phyloP scores from a whole-genome alignment of 1,140 invertebrate species.

The Drosophila tani region DNA sequence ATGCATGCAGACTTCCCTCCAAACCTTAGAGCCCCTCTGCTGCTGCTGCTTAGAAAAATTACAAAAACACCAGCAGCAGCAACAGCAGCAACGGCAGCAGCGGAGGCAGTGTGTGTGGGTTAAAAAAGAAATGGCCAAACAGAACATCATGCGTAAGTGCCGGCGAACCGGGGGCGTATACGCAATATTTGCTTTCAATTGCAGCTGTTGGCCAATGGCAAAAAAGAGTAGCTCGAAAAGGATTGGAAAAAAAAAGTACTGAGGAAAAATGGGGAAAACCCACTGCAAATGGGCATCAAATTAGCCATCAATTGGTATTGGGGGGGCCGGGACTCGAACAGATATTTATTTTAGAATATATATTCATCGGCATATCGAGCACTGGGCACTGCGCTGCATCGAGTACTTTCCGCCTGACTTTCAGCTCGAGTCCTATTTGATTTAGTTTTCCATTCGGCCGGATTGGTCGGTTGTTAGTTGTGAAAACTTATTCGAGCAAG shows the following conservation, averaged over 20 bases:
- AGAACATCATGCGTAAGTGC: constrained; percentile 69
- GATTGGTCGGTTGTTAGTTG: constrained; percentile 56
- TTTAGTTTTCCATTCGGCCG: constrained; percentile 65
- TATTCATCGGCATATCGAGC: constrained; percentile 47
- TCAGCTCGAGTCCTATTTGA: constrained; percentile 69
- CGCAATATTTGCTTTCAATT: constrained; percentile 82
- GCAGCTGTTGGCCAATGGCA: constrained; percentile 67
- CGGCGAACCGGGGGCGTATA: constrained; percentile 61
- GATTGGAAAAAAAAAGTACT: constrained; percentile 2
- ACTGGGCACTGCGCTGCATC: constrained; percentile 23
- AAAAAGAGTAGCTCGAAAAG: constrained; percentile 32
- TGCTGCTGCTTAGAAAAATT: constrained; percentile 75
- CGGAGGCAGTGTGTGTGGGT: background rate
- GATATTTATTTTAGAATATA: constrained; percentile 81
- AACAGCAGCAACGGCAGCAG: background rate
- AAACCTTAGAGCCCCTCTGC: background rate
- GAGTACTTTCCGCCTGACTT: constrained; percentile 67
- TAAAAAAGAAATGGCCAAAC: constrained; percentile 59
- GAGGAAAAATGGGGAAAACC: constrained; percentile 29
- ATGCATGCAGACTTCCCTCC: constrained; percentile 48
- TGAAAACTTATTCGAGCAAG: constrained; percentile 63
- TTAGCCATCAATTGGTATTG: constrained; percentile 67
- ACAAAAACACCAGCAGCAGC: constrained; percentile 40
- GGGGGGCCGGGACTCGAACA: constrained; percentile 36
- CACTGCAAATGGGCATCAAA: constrained; percentile 65